Percentiles rank a stretch among this genome's conserved stretches.
Conservation (phyloP, 2,888 invertebrate species). For the Lasioglossum lativentre region DNA sequence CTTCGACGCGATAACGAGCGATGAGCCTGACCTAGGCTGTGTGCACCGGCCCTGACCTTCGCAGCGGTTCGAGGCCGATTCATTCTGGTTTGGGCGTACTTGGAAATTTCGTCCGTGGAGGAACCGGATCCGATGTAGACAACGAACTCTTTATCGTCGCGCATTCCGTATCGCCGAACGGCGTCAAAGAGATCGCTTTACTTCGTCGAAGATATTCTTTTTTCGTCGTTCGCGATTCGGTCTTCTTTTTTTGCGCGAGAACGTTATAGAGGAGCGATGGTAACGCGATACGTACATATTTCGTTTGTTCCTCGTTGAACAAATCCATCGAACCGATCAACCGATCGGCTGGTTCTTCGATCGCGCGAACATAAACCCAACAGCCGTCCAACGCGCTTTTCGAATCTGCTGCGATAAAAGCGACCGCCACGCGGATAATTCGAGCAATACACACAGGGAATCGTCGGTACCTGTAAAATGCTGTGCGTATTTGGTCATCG, state of each 20-base stretch:
- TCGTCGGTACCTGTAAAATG: neutral
- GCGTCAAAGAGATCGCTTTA: neutral
- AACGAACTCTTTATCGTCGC: neutral
- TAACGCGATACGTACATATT: neutral
- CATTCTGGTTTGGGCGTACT: slow-evolving; percentile 64
- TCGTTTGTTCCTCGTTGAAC: neutral
- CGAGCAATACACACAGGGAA: neutral
- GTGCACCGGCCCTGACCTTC: slow-evolving; percentile 82
- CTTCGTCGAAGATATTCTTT: neutral
- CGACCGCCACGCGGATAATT: no score
- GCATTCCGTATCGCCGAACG: neutral
- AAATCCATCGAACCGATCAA: no score
- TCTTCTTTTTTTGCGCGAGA: neutral
- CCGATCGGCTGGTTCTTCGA: neutral
- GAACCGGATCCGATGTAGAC: neutral
- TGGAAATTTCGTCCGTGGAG: slow-evolving; percentile 60
- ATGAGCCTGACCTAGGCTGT: slow-evolving; percentile 84
- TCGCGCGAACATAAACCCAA: neutral
- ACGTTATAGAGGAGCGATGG: neutral
- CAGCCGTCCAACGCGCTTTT: no score
- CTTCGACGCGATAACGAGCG: slow-evolving; percentile 78
- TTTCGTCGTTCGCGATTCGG: neutral
- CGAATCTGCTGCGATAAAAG: no score
- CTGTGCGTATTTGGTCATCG: neutral
- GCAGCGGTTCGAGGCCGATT: slow-evolving; percentile 74